phyloP scores from a whole-genome alignment of 2,888 invertebrate genomes.

The Latrodectus elegans region DNA sequence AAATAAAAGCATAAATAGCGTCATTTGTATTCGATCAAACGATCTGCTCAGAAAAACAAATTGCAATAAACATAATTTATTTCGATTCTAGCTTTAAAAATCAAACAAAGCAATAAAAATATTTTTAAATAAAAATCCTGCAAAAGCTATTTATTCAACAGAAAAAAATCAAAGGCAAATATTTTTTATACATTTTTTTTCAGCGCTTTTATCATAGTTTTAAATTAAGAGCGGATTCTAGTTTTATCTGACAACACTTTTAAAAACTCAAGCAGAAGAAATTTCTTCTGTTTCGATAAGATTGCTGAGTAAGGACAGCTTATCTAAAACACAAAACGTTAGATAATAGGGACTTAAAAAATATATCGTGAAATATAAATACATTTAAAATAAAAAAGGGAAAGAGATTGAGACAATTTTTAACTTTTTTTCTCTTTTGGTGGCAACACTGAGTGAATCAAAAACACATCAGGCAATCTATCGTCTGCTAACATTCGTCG shows the following conservation, averaged over 20 bases:
- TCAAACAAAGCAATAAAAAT: background rate
- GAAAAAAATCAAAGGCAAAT: slow-evolving; percentile 1
- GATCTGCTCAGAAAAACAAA: background rate
- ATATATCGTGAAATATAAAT: slow-evolving; percentile 60
- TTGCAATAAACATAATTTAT: slow-evolving; percentile 36
- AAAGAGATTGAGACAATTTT: slow-evolving; percentile 46
- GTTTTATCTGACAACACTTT: slow-evolving; percentile 58
- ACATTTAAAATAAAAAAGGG: slow-evolving; percentile 29
- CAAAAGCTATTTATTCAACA: slow-evolving; percentile 22
- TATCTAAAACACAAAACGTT: slow-evolving; percentile 49
- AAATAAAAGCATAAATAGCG: background rate
- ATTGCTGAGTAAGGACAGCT: slow-evolving; percentile 23
- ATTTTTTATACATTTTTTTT: slow-evolving; percentile 25
- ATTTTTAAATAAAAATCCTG: slow-evolving; percentile 2
- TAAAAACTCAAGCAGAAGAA: slow-evolving; percentile 46
- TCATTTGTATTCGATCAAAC: background rate
- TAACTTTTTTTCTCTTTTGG: slow-evolving; percentile 30
- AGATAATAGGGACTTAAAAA: slow-evolving; percentile 50
- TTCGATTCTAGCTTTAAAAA: slow-evolving; percentile 34
- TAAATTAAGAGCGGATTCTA: slow-evolving; percentile 64
- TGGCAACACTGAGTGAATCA: slow-evolving; percentile 58
- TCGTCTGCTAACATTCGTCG: slow-evolving; percentile 61
- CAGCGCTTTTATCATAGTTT: slow-evolving; percentile 45
- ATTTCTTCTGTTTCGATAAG: slow-evolving; percentile 57
- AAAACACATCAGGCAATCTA: slow-evolving; percentile 66